A percentile compares a stretch with the other conserved stretches of the same genome.
Evolutionary conservation across 2,888 invertebrate species (phyloP).

Genomic region (Galerucella calmariensis): DNA sequence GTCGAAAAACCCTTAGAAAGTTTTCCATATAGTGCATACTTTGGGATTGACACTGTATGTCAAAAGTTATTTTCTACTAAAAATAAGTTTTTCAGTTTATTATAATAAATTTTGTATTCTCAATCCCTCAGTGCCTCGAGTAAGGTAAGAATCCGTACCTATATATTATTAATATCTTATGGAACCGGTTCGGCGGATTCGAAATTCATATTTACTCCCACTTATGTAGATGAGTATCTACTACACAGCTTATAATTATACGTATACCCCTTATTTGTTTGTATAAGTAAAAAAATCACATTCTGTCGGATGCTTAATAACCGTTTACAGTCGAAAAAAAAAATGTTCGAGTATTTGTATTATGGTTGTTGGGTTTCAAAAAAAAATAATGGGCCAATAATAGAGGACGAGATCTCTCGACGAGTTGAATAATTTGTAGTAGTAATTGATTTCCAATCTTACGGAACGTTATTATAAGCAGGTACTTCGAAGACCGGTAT

Average conservation of each 20-base stretch:
- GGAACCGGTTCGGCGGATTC: neutral
- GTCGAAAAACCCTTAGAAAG: no score
- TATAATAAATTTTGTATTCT: no score
- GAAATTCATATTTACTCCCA: slow-evolving; percentile 3
- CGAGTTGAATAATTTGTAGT: slow-evolving; percentile 19
- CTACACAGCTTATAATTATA: slow-evolving; percentile 6
- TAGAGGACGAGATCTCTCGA: slow-evolving; percentile 15
- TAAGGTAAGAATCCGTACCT: no score
- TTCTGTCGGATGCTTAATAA: slow-evolving; percentile 21
- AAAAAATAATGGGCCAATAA: slow-evolving; percentile 26
- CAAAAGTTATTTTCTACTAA: no score
- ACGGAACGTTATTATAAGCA: slow-evolving; percentile 22
- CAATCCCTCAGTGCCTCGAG: no score
- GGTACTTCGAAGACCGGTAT: neutral
- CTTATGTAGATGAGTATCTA: slow-evolving; percentile 24
- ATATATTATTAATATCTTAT: neutral
- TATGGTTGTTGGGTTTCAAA: slow-evolving; percentile 3
- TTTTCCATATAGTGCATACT: no score
- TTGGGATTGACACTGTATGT: no score
- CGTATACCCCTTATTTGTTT: slow-evolving; percentile 26
- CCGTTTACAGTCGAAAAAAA: slow-evolving; percentile 26
- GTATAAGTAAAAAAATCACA: slow-evolving; percentile 13
- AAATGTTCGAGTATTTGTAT: slow-evolving; percentile 30
- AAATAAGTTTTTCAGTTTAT: no score
- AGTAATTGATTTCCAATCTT: slow-evolving; percentile 35